Percentiles rank a stretch among this genome's conserved stretches.
These are phyloP conservation scores for Geotrypetes seraphini DNA, from an alignment of 2,797 vertebrate genomes.

Conservation along the genomic window DNA sequence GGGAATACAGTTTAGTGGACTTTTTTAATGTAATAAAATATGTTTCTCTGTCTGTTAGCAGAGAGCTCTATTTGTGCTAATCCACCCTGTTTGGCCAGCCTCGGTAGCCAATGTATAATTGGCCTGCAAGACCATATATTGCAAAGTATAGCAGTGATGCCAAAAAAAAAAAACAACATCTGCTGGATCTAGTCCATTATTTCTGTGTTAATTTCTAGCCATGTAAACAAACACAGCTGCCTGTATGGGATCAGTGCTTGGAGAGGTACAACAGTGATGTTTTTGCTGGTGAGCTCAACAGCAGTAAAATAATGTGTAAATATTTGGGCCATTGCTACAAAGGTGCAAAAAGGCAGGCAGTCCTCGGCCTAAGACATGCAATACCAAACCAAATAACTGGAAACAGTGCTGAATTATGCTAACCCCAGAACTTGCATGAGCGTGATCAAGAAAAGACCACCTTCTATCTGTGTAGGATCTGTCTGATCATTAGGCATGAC, in stretches of 20 bases:
- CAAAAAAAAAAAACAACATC: slow-evolving; percentile 29
- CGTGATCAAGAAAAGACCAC: too few species aligned
- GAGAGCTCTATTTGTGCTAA: slow-evolving; percentile 5
- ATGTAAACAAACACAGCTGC: slow-evolving; percentile 71
- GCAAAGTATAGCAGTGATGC: slow-evolving; percentile 44
- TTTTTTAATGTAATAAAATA: slow-evolving; percentile 4
- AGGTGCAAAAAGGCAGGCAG: too few species aligned
- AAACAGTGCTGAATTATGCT: too few species aligned
- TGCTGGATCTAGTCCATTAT: slow-evolving; percentile 42
- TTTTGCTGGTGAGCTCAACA: slow-evolving; percentile 42
- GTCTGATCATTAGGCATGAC: too few species aligned
- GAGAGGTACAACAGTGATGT: slow-evolving; percentile 40
- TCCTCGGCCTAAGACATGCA: too few species aligned
- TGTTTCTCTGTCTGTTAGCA: neutral
- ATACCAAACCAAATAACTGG: too few species aligned
- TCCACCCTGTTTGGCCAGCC: slow-evolving; percentile 21
- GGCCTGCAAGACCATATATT: slow-evolving; percentile 39
- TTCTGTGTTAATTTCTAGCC: slow-evolving; percentile 50
- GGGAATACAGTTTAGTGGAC: neutral
- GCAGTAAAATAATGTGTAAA: slow-evolving; percentile 33
- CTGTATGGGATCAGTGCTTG: slow-evolving; percentile 36
- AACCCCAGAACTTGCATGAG: too few species aligned
- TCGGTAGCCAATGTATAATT: slow-evolving; percentile 34
- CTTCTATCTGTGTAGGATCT: too few species aligned
- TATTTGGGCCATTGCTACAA: too few species aligned